Conservation (phyloP, 1,140 invertebrate genomes). For the Musca vetustissima region DNA sequence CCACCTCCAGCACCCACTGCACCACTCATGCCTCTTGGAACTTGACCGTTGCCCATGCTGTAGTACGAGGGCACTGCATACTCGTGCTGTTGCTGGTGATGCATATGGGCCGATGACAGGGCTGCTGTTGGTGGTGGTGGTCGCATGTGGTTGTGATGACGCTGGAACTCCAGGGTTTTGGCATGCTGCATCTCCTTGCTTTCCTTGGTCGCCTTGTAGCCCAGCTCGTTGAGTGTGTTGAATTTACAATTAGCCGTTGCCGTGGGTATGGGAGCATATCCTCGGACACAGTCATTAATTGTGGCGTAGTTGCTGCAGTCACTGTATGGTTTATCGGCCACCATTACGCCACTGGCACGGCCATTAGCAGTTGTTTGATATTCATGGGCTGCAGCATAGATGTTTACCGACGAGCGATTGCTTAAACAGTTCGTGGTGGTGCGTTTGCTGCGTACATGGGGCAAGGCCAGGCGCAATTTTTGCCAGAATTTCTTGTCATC, state of each 20-base stretch:
- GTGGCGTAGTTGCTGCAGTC: conserved; percentile 54
- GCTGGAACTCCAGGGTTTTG: conserved; percentile 46
- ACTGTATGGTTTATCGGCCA: conserved; percentile 38
- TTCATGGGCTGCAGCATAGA: conserved; percentile 62
- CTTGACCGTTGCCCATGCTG: conserved; percentile 28
- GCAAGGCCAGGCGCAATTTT: conserved; percentile 88
- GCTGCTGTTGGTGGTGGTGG: conserved; percentile 26
- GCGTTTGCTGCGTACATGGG: conserved; percentile 59
- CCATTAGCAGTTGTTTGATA: conserved; percentile 51
- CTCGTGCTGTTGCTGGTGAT: conserved; percentile 42
- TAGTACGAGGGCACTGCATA: conserved; percentile 52
- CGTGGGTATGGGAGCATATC: conserved; percentile 48
- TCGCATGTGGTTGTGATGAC: conserved; percentile 28
- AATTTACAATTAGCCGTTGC: conserved; percentile 49
- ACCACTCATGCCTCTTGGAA: conserved; percentile 2
- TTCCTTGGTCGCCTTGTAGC: conserved; percentile 42
- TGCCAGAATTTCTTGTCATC: conserved; percentile 94
- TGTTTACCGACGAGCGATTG: conserved; percentile 57
- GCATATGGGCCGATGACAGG: conserved; percentile 13
- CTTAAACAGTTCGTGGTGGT: conserved; percentile 36
- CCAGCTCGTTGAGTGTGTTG: conserved; percentile 48
- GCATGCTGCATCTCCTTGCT: conserved; percentile 41
- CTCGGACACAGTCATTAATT: conserved; percentile 48
- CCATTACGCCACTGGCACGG: conserved; percentile 9
- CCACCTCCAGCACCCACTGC: background rate